Base-by-base conservation (phyloP, 2,888 invertebrate genomes). In the Eupelmus urozonus region DNA sequence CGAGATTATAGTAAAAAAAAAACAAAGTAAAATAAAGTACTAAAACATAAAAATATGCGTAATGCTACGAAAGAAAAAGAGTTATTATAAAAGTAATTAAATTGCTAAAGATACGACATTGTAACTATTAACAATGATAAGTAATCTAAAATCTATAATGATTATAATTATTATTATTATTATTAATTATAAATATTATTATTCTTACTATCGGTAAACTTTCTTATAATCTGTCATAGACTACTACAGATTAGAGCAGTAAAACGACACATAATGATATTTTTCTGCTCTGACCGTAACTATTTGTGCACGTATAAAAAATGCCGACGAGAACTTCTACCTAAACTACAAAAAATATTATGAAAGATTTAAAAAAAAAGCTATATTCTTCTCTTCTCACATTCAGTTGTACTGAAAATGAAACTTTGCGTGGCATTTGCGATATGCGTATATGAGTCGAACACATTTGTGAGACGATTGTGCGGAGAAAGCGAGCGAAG, bases 141-240 rank as follows among this genome's bases (percentile, higher is more conserved):
- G 66, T 80, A 81, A 81, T 80, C 80, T 83, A 34, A 71, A 84
- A 80, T n/a, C 51, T 81, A 86, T 83, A 77, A 85, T 86, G 84
- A 85, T 84, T 78, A 80, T 82, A 81, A 82, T 82, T 81, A 83
- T 84, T 84, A 84, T 51, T 59, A 40, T 29, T 40, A 51, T 70
- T 73, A 51, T 71, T 65, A n/a, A n/a, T n/a, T n/a, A 42, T 57
- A 51, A 69, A 63, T 57, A 63, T 65, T 78, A 78, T 69, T 78
- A 72, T 73, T 84, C 82, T 84, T 83, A 84, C 83, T 86, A 85
- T 84, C 83, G 82, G 80, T 84, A 82, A 81, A 83, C 83, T 86
- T n/a, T n/a, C 84, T 82, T 83, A 81, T 84, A 85, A 84, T 85
- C 85, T 84, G 83, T 82, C 79, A 80, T 81, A 82, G 80, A 81